These are phyloP conservation scores for Capreolus pygargus DNA, from an alignment of 2,113 vertebrate genomes.

Conservation along the genomic window DNA sequence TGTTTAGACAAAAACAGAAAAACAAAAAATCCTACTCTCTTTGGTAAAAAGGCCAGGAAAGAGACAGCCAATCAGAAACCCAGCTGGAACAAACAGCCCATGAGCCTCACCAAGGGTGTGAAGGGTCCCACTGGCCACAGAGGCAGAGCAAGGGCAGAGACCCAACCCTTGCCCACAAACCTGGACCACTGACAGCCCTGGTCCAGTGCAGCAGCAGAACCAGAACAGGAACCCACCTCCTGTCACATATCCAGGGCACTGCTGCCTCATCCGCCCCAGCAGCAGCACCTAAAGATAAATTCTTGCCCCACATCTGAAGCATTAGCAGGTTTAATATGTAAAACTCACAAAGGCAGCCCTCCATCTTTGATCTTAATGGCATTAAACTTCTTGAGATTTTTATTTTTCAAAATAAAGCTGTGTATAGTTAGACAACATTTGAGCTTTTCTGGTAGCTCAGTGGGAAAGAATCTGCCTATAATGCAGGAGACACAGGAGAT, in stretches of 20 bases:
- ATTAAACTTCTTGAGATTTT: background rate
- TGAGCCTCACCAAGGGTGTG: rapidly evolving
- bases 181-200: background rate
- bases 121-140: rapidly evolving
- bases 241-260: rapidly evolving
- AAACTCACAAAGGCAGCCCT: background rate
- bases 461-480: background rate
- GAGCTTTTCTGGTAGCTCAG: background rate
- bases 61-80: background rate
- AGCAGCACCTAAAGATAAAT: too few species aligned
- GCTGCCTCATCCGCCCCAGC: background rate
- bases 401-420: background rate
- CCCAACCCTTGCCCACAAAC: background rate
- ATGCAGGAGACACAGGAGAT: background rate
- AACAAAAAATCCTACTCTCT: background rate
- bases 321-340: too few species aligned
- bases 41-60: background rate
- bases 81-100: background rate
- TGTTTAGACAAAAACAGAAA: rapidly evolving
- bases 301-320: too few species aligned
- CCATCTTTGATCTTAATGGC: background rate
- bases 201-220: background rate
- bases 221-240: background rate
- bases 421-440: background rate
- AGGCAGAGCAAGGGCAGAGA: too few species aligned